A percentile compares a stretch with the other conserved stretches of the same genome.
phyloP scores from a whole-genome alignment of 2,113 vertebrate genomes.

The Pseudorhombus dupliciocellatus region DNA sequence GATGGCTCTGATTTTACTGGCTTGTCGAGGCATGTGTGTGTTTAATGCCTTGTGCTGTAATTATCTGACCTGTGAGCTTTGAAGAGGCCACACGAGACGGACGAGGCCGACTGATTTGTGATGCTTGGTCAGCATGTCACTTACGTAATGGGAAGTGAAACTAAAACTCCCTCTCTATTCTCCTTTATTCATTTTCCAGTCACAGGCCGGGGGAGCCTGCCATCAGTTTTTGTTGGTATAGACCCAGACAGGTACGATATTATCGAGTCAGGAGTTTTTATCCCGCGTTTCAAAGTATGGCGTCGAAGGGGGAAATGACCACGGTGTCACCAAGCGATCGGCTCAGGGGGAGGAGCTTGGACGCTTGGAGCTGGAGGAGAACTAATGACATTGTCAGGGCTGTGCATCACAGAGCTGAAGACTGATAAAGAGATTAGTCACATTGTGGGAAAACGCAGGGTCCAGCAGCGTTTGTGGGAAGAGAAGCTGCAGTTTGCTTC shows the following conservation, averaged over 20 bases:
- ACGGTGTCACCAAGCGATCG: neutral
- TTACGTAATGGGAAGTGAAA: neutral
- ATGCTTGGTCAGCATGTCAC: constrained; percentile 4
- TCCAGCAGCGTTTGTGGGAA: neutral
- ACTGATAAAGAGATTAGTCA: neutral
- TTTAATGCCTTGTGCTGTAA: constrained; percentile 35
- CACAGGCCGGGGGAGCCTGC: neutral
- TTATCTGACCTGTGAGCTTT: constrained; percentile 51
- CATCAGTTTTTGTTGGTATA: neutral
- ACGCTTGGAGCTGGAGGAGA: too few species aligned
- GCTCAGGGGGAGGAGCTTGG: too few species aligned
- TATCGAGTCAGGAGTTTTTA: neutral
- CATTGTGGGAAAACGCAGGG: neutral
- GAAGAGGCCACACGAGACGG: constrained; percentile 34
- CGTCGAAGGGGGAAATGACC: neutral
- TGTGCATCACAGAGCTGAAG: neutral
- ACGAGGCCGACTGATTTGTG: constrained; percentile 13
- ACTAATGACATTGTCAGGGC: too few species aligned
- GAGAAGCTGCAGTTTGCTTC: neutral
- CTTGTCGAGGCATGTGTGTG: constrained; percentile 23
- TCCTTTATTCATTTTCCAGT: neutral
- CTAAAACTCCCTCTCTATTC: neutral
- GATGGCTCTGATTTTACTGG: constrained; percentile 29
- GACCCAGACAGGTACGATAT: neutral
- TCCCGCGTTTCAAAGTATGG: neutral